A percentile compares a stretch with the other conserved stretches of the same genome.
These are phyloP conservation scores for Saturnia pavonia DNA, from an alignment of 2,888 invertebrate genomes.

Conservation along the genomic window DNA sequence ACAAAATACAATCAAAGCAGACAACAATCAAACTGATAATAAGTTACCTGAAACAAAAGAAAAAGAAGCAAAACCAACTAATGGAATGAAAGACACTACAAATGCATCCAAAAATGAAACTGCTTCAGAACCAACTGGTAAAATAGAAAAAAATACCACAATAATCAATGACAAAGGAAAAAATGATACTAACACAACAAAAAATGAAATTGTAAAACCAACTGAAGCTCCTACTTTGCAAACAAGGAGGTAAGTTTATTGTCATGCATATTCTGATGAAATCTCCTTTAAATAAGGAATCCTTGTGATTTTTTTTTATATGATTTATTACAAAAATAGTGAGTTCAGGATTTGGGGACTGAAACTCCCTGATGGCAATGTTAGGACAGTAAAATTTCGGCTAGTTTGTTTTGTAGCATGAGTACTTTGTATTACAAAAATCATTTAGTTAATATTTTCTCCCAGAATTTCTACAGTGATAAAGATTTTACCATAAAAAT, in stretches of 20 bases:
- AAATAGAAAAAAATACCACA: not conserved
- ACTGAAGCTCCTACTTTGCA: not conserved
- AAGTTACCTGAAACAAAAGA: conserved; percentile 7
- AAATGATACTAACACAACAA: not conserved
- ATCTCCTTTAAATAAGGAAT: not conserved
- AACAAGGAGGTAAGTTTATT: conserved; percentile 6
- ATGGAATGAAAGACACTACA: not conserved
- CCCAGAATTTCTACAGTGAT: too few relatives aligned
- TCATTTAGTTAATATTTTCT: too few relatives aligned
- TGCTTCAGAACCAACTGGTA: not conserved
- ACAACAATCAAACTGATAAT: not conserved
- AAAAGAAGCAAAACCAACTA: not conserved
- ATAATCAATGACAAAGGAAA: conserved; percentile 1
- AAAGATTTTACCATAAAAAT: too few relatives aligned
- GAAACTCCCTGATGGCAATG: too few relatives aligned
- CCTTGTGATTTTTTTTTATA: too few relatives aligned
- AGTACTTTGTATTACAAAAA: too few relatives aligned
- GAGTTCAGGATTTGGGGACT: too few relatives aligned
- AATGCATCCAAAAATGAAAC: not conserved
- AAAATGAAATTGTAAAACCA: not conserved
- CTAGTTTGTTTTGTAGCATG: too few relatives aligned
- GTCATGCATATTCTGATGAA: not conserved
- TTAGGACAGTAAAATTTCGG: too few relatives aligned
- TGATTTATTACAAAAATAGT: too few relatives aligned
- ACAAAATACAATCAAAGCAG: not conserved